These are phyloP conservation scores for Pseudorhiza aurosa DNA, from an alignment of 30 jellyfish, hydroid and myxozoan species.

Conservation along the genomic window DNA sequence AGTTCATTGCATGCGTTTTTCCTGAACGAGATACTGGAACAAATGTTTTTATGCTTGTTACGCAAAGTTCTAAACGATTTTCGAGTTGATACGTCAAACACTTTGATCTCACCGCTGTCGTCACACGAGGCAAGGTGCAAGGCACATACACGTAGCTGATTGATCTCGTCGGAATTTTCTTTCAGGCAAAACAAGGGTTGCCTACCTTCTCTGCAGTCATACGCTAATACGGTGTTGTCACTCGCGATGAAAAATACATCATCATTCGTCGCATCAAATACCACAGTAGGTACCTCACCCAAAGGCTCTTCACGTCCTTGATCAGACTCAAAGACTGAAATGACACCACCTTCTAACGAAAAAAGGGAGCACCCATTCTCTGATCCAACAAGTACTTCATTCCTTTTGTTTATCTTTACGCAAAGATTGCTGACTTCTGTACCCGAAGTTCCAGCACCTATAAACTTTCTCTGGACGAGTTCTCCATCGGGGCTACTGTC, in stretches of 20 bases:
- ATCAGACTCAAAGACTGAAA: slow-evolving; percentile 6
- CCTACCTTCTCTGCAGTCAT: slow-evolving; percentile 54
- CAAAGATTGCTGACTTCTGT: slow-evolving; percentile 53
- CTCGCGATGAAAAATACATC: slow-evolving; percentile 38
- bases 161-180: slow-evolving; percentile 87
- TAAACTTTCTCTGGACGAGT: neutral
- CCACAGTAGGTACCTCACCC: slow-evolving; percentile 68
- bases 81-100: slow-evolving; percentile 60
- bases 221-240: slow-evolving; percentile 13
- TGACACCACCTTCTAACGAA: slow-evolving; percentile 20
- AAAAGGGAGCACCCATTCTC: slow-evolving; percentile 79
- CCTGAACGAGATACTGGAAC: slow-evolving; percentile 73
- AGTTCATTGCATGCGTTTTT: slow-evolving; percentile 37
- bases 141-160: slow-evolving; percentile 43
- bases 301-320: neutral
- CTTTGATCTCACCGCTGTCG: slow-evolving; percentile 89
- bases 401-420: slow-evolving; percentile 10
- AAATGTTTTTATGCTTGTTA: slow-evolving; percentile 83
- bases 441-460: neutral
- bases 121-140: slow-evolving; percentile 81
- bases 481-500: no score
- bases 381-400: slow-evolving; percentile 78
- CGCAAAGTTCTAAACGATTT: slow-evolving; percentile 74
- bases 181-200: slow-evolving; percentile 6
- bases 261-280: slow-evolving; percentile 13